Conservation (phyloP, 2,888 invertebrate species). For the Eustalomyia histrio region DNA sequence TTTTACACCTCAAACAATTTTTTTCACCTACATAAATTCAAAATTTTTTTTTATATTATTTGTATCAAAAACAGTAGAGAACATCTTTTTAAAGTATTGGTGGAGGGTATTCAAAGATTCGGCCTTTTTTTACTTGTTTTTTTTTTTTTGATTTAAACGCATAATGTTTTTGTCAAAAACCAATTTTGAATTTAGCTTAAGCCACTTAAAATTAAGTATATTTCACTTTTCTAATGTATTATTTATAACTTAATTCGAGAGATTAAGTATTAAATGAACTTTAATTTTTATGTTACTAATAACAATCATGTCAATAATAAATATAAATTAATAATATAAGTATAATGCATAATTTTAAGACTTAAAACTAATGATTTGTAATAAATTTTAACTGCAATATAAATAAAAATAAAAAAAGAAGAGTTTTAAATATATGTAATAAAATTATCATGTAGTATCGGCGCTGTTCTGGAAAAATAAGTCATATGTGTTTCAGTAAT, state of each 20-base stretch:
- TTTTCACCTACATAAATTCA: too few relatives aligned
- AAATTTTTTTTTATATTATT: too few relatives aligned
- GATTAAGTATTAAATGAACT: constrained; percentile 23
- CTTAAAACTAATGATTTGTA: constrained; percentile 13
- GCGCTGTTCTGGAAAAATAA: too few relatives aligned
- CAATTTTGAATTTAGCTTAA: constrained; percentile 61
- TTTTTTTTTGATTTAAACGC: constrained; percentile 31
- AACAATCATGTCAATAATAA: constrained; percentile 9
- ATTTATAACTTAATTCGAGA: constrained; percentile 48
- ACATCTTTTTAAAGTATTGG: too few relatives aligned
- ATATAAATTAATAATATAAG: constrained; percentile 30
- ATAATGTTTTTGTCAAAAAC: constrained; percentile 64
- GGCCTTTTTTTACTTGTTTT: too few relatives aligned
- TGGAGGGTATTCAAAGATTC: too few relatives aligned
- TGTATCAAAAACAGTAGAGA: too few relatives aligned
- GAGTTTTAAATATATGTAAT: too few relatives aligned
- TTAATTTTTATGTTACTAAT: constrained; percentile 25
- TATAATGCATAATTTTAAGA: not conserved
- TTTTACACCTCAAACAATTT: too few relatives aligned
- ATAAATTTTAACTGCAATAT: not conserved
- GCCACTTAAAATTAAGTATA: constrained; percentile 10
- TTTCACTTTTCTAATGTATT: constrained; percentile 55
- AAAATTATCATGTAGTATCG: too few relatives aligned
- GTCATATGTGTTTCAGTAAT: too few relatives aligned
- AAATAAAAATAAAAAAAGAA: not conserved